Conservation (phyloP, 1,140 invertebrate species). For the Camponotus vicinus region DNA sequence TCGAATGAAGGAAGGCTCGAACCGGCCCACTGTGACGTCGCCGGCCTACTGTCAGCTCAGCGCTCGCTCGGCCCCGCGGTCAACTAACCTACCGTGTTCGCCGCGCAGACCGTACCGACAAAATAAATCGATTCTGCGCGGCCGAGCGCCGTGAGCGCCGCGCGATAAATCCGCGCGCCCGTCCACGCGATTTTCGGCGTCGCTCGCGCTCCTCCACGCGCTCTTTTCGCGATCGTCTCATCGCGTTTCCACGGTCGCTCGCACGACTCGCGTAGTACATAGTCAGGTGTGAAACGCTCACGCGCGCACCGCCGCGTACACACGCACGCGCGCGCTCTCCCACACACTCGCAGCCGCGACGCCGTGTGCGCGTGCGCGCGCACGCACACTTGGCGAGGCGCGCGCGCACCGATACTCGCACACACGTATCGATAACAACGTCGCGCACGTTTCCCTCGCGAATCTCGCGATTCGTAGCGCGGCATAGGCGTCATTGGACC, state of each 20-base stretch:
- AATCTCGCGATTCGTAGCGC: conserved; percentile 73
- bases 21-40: conserved; percentile 87
- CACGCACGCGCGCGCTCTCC: conserved; percentile 52
- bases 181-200: conserved; percentile 59
- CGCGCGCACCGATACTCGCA: conserved; percentile 62
- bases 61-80: conserved; percentile 85
- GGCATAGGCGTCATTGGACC: conserved; percentile 71
- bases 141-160: conserved; percentile 37
- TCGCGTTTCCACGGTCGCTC: conserved; percentile 46
- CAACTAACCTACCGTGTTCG: conserved; percentile 85
- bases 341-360: conserved; percentile 26
- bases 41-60: conserved; percentile 87
- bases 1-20: conserved; percentile 86
- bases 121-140: conserved; percentile 72
- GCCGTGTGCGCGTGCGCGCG: conserved; percentile 32
- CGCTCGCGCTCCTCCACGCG: background rate
- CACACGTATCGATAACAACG: background rate
- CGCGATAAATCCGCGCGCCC: conserved; percentile 67
- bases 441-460: conserved; percentile 72
- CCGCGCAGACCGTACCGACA: conserved; percentile 78
- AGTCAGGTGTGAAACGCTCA: conserved; percentile 85
- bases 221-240: background rate
- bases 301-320: conserved; percentile 74
- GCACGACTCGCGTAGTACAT: conserved; percentile 78
- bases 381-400: conserved; percentile 82